phyloP scores from a whole-genome alignment of 2,888 invertebrate genomes.

The Aphodius granarius region DNA sequence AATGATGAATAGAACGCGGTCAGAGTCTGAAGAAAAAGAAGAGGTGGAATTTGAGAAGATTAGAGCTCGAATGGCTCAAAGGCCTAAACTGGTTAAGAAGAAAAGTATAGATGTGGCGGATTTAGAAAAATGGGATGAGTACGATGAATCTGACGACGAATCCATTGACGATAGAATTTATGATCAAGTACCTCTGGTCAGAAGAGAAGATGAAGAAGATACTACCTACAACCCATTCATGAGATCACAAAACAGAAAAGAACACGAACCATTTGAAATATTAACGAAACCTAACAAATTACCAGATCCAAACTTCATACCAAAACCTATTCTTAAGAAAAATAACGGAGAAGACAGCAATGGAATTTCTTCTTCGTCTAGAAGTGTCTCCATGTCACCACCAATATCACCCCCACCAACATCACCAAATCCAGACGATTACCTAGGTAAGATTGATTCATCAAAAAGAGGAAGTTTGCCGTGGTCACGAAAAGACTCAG shows the following conservation, averaged over 20 bases:
- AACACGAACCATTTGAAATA: slow-evolving; percentile 62
- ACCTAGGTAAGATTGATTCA: not conserved
- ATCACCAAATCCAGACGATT: not conserved
- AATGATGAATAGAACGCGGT: slow-evolving; percentile 43
- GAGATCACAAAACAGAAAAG: slow-evolving; percentile 47
- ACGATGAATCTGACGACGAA: slow-evolving; percentile 47
- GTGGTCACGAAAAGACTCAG: slow-evolving; percentile 21
- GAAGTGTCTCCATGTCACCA: slow-evolving; percentile 5
- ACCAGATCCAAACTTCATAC: slow-evolving; percentile 71
- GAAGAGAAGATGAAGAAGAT: slow-evolving; percentile 57
- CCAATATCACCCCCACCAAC: slow-evolving; percentile 1
- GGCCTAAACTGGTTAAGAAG: slow-evolving; percentile 48
- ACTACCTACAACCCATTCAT: slow-evolving; percentile 70
- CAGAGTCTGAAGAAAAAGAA: slow-evolving; percentile 49
- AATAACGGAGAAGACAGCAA: slow-evolving; percentile 39
- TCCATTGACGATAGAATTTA: slow-evolving; percentile 45
- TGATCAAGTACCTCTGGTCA: slow-evolving; percentile 33
- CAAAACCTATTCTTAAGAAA: slow-evolving; percentile 77
- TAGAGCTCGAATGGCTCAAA: slow-evolving; percentile 49
- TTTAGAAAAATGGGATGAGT: slow-evolving; percentile 53
- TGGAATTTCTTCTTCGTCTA: not conserved
- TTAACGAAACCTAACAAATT: slow-evolving; percentile 64
- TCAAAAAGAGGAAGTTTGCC: slow-evolving; percentile 19
- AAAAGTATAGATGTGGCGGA: slow-evolving; percentile 45
- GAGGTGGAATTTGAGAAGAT: slow-evolving; percentile 47